Evolutionary conservation across 1,140 invertebrate species (phyloP).

Genomic region (Hydropsyche tenuis): DNA sequence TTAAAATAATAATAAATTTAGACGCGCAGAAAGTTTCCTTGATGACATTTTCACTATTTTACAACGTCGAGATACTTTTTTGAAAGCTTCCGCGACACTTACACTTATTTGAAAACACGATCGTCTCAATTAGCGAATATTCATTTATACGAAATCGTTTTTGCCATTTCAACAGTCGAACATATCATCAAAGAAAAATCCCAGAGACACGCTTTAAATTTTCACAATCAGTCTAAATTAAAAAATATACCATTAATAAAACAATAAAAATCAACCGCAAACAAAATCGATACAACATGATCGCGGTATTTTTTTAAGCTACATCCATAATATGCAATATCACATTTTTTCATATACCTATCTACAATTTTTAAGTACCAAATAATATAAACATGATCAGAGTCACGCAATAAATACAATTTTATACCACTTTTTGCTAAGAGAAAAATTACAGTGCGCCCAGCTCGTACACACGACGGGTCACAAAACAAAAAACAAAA

Average conservation of each 20-base stretch:
- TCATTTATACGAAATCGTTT: no score
- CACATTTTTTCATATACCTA: constrained; percentile 50
- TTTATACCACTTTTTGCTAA: background rate
- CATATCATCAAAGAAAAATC: constrained; percentile 19
- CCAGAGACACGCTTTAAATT: background rate
- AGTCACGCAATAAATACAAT: constrained; percentile 11
- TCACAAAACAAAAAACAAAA: background rate
- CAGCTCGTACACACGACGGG: background rate
- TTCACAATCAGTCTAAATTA: constrained; percentile 23
- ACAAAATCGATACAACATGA: constrained; percentile 6
- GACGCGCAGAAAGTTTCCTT: constrained; percentile 15
- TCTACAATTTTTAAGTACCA: constrained; percentile 48
- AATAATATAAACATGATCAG: constrained; percentile 37
- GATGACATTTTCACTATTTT: background rate
- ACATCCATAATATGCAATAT: constrained; percentile 47
- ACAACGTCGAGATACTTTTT: background rate
- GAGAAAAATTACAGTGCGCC: background rate
- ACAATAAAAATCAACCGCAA: constrained; percentile 16
- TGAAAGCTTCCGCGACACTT: background rate
- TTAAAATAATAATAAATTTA: no score
- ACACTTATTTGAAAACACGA: background rate
- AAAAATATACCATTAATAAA: constrained; percentile 7
- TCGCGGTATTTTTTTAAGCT: constrained; percentile 38
- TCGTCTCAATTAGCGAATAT: background rate
- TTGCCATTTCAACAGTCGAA: background rate